A percentile compares a stretch with the other conserved stretches of the same genome.
phyloP scores from a whole-genome alignment of 2,113 vertebrate species.

The Phalacrocorax brasilianus region DNA sequence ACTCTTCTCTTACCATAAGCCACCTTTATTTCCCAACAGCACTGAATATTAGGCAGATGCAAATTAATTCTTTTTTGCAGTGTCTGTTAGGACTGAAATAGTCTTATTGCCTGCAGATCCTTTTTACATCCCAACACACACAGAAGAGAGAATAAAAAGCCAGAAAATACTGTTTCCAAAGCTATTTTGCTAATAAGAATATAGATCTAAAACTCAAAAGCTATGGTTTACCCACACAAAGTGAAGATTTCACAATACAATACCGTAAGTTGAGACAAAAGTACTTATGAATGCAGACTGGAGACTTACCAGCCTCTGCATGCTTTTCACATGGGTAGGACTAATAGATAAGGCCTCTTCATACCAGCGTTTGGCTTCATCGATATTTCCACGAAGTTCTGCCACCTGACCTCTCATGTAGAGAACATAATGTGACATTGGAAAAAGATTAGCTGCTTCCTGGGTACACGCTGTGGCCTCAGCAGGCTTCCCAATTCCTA shows the following conservation, averaged over 20 bases:
- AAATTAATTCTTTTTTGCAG: not conserved
- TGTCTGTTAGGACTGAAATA: not conserved
- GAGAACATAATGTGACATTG: slow-evolving; percentile 94
- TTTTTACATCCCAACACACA: not conserved
- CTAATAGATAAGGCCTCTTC: slow-evolving; percentile 98
- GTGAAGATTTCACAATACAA: not conserved
- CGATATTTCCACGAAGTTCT: slow-evolving; percentile 89
- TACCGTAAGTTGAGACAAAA: not conserved
- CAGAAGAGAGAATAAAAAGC: not conserved
- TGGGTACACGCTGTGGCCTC: slow-evolving; percentile 96
- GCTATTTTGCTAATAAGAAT: not conserved
- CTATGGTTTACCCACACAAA: not conserved
- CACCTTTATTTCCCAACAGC: not conserved
- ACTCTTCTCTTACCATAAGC: not conserved
- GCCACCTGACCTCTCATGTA: slow-evolving; percentile 96
- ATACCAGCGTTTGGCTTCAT: slow-evolving; percentile 96
- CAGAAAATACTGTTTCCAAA: not conserved
- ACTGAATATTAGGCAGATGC: not conserved
- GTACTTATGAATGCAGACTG: not conserved
- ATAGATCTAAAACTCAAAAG: not conserved
- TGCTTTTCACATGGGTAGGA: slow-evolving; percentile 96
- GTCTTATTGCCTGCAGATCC: not conserved
- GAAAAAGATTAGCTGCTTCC: slow-evolving; percentile 96
- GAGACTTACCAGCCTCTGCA: slow-evolving; percentile 95
- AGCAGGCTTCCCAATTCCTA: slow-evolving; percentile 92